Evolutionary conservation across 2,888 invertebrate genomes (phyloP), one percentile per base, ranked within the genome.

Genomic region (Archips xylosteana): DNA sequence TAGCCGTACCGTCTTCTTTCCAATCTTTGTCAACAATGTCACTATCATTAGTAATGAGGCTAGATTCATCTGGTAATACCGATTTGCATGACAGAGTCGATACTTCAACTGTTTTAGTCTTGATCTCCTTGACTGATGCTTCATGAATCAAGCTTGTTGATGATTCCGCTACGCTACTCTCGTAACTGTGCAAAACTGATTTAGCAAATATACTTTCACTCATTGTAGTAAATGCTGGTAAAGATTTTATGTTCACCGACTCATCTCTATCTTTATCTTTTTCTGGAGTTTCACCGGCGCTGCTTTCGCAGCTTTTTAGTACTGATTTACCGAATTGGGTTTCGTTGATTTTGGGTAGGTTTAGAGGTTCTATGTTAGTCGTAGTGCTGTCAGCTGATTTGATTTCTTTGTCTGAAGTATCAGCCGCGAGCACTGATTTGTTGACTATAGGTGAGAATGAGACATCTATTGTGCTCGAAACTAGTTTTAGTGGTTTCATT

Each of bases 391-490:
- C 85, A 1, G 75, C 75, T 42, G 75, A 69, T 79, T 86, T 85
- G 0, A 66, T 64, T 10, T 83, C 83, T 76, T 84, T 85, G 15
- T 85, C 85, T 4, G 77, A 75, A 2, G 82, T 82, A 61, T 86
- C 84, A 34, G 86, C 79, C 39, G 85, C 89, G 57, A 94, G 78
- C 6, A 94, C 78, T 0, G 94, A 93, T 80, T 92, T 92, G 77
- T 93, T 89, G 12, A 85, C 83, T 73, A 94, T 94, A 1, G 94
- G 94, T 1, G 94, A 94, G 54, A 94, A 81, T 0, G 91, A 90
- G 0, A 93, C 87, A 57, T 94, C 92, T 87, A 94, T 87, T 0
- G 93, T 79, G 71, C 81, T 85, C 0, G 86, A 78, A 0, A 81
- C 79, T 75, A 86, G 85, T 81, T 89, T 90, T 4, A 80, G 74